phyloP scores from a whole-genome alignment of 2,113 vertebrate genomes.

The Orientallactaga bullata region DNA sequence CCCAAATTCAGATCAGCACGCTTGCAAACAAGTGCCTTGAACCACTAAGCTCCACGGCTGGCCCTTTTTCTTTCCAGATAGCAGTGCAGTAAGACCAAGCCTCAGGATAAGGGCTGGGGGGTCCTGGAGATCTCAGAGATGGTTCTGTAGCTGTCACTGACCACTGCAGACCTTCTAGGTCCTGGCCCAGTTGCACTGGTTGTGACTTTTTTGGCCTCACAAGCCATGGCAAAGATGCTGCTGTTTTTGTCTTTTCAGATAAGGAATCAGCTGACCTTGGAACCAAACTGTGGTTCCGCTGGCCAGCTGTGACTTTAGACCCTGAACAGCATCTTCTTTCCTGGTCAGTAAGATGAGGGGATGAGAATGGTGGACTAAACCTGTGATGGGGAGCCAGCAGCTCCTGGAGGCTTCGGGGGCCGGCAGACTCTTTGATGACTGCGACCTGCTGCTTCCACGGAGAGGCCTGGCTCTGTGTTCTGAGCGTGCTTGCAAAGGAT shows the following conservation, averaged over 20 bases:
- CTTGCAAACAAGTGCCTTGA: no score
- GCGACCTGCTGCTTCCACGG: neutral
- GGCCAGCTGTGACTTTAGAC: neutral
- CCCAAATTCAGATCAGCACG: no score
- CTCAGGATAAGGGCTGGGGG: neutral
- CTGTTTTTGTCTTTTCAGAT: neutral
- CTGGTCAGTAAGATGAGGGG: neutral
- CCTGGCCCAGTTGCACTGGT: neutral
- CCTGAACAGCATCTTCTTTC: neutral
- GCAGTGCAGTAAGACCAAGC: neutral
- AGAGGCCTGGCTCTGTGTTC: neutral
- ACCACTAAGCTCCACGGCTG: neutral
- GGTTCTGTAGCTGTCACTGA: neutral
- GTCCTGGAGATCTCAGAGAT: neutral
- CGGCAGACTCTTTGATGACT: neutral
- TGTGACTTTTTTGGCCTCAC: neutral
- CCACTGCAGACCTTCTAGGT: neutral
- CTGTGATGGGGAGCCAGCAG: no score
- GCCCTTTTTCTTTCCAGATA: neutral
- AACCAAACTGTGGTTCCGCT: neutral
- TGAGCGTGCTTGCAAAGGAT: neutral
- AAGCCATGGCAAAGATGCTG: neutral
- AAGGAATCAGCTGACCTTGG: slow-evolving; percentile 7
- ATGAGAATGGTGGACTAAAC: neutral
- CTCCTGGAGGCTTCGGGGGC: neutral